These are phyloP conservation scores for Myotis daubentonii DNA, from an alignment of 2,797 vertebrate genomes.

Conservation along the genomic window DNA sequence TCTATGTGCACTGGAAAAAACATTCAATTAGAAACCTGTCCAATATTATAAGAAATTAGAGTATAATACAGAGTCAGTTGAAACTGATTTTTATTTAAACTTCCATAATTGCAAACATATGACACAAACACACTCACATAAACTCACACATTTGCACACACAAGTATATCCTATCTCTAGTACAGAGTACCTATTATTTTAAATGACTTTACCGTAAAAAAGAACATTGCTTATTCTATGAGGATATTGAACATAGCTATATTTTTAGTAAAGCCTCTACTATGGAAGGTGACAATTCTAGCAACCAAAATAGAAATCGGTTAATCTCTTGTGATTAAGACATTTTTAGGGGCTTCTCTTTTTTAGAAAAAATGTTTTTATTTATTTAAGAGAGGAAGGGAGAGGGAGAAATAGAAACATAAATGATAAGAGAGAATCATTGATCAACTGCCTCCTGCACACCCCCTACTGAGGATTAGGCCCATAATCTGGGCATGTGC, in stretches of 20 bases:
- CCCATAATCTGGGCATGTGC: too few species aligned
- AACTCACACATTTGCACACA: neutral
- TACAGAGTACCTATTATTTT: slow-evolving; percentile 2
- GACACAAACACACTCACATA: neutral
- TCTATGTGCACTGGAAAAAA: neutral
- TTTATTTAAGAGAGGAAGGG: too few species aligned
- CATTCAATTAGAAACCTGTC: neutral
- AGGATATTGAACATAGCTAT: neutral
- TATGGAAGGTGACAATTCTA: neutral
- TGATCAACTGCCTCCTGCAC: too few species aligned
- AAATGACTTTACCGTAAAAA: neutral
- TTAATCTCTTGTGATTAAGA: slow-evolving; percentile 22
- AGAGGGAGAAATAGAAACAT: too few species aligned
- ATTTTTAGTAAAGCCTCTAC: neutral
- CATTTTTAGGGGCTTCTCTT: neutral
- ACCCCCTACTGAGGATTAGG: too few species aligned
- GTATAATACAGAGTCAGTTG: neutral
- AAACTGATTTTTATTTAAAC: slow-evolving; percentile 37
- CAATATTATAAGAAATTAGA: slow-evolving; percentile 3
- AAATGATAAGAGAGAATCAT: too few species aligned
- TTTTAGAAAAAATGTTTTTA: neutral
- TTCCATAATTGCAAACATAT: neutral
- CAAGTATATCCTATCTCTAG: neutral
- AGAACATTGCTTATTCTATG: neutral
- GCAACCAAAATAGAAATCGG: slow-evolving; percentile 21